These are phyloP conservation scores for Pseudochaenichthys georgianus DNA, from an alignment of 2,797 vertebrate species.

Conservation along the genomic window DNA sequence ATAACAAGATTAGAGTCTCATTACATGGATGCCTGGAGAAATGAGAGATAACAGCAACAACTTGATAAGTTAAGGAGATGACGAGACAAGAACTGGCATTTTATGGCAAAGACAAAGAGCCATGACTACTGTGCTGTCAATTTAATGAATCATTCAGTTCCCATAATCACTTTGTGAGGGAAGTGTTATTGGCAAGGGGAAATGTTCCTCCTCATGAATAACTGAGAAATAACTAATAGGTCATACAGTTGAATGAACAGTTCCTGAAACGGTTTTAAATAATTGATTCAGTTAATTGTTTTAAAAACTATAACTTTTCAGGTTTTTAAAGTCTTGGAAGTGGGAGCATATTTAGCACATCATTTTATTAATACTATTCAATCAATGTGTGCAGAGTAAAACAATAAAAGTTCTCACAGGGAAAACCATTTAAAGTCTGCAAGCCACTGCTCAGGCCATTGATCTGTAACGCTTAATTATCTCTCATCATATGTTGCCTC, in stretches of 20 bases:
- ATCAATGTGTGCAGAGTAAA: constrained; percentile 9
- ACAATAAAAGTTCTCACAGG: background rate
- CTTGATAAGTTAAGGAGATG: constrained; percentile 41
- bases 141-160: constrained; percentile 62
- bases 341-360: constrained; percentile 24
- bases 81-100: constrained; percentile 41
- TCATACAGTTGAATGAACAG: constrained; percentile 13
- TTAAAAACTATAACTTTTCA: background rate
- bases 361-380: constrained; percentile 29
- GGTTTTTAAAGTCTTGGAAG: constrained; percentile 1
- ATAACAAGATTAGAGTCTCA: constrained; percentile 51
- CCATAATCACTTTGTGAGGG: constrained; percentile 51
- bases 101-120: constrained; percentile 48
- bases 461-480: constrained; percentile 50
- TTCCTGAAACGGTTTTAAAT: constrained; percentile 22
- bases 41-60: constrained; percentile 40
- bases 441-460: constrained; percentile 10
- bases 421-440: constrained; percentile 14
- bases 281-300: constrained; percentile 34
- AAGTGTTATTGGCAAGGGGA: constrained; percentile 47
- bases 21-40: constrained; percentile 43
- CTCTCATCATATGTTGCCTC: constrained; percentile 23
- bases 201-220: constrained; percentile 44
- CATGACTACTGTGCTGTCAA: constrained; percentile 45
- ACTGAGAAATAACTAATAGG: constrained; percentile 30